Evolutionary conservation across 2,888 invertebrate genomes (phyloP).

Genomic region (Dryobota labecula): DNA sequence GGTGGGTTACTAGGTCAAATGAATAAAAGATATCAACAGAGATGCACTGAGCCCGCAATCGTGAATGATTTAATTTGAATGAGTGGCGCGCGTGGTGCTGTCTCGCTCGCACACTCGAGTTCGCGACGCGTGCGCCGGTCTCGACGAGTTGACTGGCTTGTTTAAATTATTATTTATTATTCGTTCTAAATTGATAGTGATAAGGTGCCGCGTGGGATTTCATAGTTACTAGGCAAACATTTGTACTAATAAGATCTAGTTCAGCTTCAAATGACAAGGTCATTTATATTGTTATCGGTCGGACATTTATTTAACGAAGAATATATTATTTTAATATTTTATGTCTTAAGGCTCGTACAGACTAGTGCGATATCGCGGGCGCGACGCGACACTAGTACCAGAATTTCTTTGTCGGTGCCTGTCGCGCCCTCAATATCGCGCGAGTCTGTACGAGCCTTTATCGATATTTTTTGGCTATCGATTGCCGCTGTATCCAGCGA

Average conservation of each 20-base stretch:
- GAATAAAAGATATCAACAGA: conserved; percentile 18
- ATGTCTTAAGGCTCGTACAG: too few species aligned
- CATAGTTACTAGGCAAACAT: too few species aligned
- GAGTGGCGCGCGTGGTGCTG: conserved; percentile 21
- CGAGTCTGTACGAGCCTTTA: too few species aligned
- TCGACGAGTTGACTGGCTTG: neutral
- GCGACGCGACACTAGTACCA: too few species aligned
- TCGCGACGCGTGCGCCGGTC: neutral
- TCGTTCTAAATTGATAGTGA: neutral
- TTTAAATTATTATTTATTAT: too few species aligned
- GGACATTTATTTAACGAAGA: neutral
- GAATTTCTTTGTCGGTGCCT: too few species aligned
- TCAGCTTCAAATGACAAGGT: neutral
- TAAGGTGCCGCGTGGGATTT: too few species aligned
- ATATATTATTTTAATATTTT: neutral
- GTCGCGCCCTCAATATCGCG: too few species aligned
- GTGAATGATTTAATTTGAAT: conserved; percentile 4
- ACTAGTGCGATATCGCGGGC: too few species aligned
- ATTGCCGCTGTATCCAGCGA: neutral
- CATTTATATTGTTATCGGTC: neutral
- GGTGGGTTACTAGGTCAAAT: conserved; percentile 1
- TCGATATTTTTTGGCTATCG: neutral
- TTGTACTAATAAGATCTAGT: neutral
- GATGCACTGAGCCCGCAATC: conserved; percentile 1
- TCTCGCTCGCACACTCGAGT: conserved; percentile 28